These are phyloP conservation scores for Cephus pygmeus DNA, from an alignment of 2,888 invertebrate species.

Conservation along the genomic window DNA sequence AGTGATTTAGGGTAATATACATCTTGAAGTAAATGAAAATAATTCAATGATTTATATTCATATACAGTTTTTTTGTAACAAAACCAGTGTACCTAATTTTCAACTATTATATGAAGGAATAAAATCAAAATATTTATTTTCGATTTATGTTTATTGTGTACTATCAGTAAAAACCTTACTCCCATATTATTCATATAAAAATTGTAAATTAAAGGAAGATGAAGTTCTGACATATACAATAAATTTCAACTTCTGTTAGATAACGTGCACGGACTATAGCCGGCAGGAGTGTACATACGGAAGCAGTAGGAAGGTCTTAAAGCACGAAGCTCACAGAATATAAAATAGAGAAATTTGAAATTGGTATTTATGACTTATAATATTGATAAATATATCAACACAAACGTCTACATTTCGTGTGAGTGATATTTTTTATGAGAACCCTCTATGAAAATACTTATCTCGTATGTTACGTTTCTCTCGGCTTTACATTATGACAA, in stretches of 20 bases:
- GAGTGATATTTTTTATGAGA: conserved; percentile 10
- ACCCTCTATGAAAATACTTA: background rate
- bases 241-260: background rate
- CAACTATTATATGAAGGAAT: conserved; percentile 31
- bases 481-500: background rate
- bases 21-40: background rate
- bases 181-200: background rate
- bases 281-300: background rate
- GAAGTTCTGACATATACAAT: background rate
- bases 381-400: background rate
- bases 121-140: conserved; percentile 53
- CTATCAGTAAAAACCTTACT: background rate
- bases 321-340: background rate
- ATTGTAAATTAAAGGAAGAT: background rate
- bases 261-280: background rate
- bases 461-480: background rate
- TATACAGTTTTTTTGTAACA: conserved; percentile 34
- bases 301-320: background rate
- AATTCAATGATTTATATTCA: conserved; percentile 29
- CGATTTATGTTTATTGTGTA: conserved; percentile 21
- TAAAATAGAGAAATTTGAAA: conserved; percentile 39
- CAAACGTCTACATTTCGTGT: background rate
- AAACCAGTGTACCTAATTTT: conserved; percentile 36
- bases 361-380: conserved; percentile 42
- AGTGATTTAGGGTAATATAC: background rate